Evolutionary conservation across 2,797 vertebrate genomes (phyloP).

Genomic region (Parauchenoglanis ngamensis): DNA sequence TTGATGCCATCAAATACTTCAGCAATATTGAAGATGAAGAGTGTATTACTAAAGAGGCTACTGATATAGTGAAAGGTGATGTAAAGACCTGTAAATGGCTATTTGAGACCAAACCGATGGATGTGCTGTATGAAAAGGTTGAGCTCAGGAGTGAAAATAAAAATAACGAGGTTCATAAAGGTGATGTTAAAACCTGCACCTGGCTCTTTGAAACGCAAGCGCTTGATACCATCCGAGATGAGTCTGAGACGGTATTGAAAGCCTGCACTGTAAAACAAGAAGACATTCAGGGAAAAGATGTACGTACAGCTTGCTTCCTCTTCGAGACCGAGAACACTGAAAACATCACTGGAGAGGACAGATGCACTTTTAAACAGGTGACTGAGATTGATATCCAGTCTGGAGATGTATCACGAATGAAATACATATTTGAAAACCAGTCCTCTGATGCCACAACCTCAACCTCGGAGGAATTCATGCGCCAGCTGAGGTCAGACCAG

Average conservation of each 20-base stretch:
- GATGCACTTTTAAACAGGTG: conserved; percentile 74
- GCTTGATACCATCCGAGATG: conserved; percentile 81
- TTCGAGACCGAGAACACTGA: conserved; percentile 90
- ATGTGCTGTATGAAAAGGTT: conserved; percentile 82
- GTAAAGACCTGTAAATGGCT: conserved; percentile 92
- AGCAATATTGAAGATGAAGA: conserved; percentile 84
- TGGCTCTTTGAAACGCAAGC: conserved; percentile 92
- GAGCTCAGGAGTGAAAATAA: conserved; percentile 64
- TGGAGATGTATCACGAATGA: conserved; percentile 88
- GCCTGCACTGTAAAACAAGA: conserved; percentile 80
- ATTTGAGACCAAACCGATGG: conserved; percentile 93
- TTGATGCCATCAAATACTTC: conserved; percentile 89
- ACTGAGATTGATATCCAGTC: conserved; percentile 85
- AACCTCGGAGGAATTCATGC: conserved; percentile 81
- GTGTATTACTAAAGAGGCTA: conserved; percentile 59
- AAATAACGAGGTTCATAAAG: conserved; percentile 77
- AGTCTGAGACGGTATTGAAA: conserved; percentile 76
- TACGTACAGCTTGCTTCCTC: conserved; percentile 81
- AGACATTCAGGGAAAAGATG: conserved; percentile 87
- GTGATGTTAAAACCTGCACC: conserved; percentile 89
- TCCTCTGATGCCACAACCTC: conserved; percentile 84
- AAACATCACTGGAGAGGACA: conserved; percentile 78
- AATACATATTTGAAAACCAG: conserved; percentile 89
- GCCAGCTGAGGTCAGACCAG: conserved; percentile 81
- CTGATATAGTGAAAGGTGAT: conserved; percentile 83